phyloP scores from a whole-genome alignment of 2,888 invertebrate species.

The Drosophila parthenogenetica region DNA sequence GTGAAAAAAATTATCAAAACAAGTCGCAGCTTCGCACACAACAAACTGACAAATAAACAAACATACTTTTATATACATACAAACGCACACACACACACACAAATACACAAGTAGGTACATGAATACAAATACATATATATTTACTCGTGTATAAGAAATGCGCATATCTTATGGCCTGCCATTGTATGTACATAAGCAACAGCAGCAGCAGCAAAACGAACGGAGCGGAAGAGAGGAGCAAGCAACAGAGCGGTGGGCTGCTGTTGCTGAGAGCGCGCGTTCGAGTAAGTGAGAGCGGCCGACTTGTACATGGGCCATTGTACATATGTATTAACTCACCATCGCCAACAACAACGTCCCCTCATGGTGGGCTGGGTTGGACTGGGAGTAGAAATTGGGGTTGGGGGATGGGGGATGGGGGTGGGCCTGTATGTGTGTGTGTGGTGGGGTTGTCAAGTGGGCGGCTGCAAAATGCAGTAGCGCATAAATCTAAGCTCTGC shows the following conservation, averaged over 20 bases:
- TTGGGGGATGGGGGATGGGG: constrained; percentile 24
- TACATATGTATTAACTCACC: constrained; percentile 72
- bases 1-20: constrained; percentile 66
- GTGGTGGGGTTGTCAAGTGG: constrained; percentile 21
- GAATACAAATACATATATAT: constrained; percentile 29
- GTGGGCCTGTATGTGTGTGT: constrained; percentile 6
- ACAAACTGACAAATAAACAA: constrained; percentile 50
- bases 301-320: constrained; percentile 12
- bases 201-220: constrained; percentile 42
- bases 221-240: constrained; percentile 44
- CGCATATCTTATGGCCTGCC: constrained; percentile 76
- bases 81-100: constrained; percentile 17
- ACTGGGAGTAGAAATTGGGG: constrained; percentile 3
- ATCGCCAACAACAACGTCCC: constrained; percentile 32
- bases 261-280: constrained; percentile 41
- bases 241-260: constrained; percentile 51
- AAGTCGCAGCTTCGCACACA: constrained; percentile 68
- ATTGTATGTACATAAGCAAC: constrained; percentile 65
- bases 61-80: constrained; percentile 42
- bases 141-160: constrained; percentile 72
- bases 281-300: constrained; percentile 51
- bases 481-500: constrained; percentile 65
- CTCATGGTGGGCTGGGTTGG: constrained; percentile 39
- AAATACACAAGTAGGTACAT: constrained; percentile 35
- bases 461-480: constrained; percentile 53